Base-by-base conservation (phyloP, 2,113 vertebrate species). In the Ardeotis arabs region DNA sequence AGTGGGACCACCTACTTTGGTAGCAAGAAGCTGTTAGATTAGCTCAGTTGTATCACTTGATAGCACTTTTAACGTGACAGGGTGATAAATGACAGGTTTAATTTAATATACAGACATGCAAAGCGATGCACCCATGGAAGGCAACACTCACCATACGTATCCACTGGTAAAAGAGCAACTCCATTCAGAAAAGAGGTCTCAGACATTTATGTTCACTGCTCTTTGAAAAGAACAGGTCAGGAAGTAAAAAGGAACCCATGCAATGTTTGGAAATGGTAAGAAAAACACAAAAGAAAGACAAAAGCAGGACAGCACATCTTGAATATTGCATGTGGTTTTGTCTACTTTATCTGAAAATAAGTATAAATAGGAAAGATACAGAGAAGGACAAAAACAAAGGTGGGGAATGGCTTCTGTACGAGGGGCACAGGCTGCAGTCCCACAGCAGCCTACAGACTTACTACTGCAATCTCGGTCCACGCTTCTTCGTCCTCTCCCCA, bases 161-260 rank as follows among this genome's bases (percentile, higher is more conserved):
- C 50, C 31, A 55, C 27, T 6, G 6, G 28, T 41, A 87, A 84
- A 84, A 52, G 5, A 77, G 39, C 53, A 69, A 5, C 15, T 91
- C 21, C 16, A 21, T 33, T 70, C 29, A 35, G 47, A 6, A 68
- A 58, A 77, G 63, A 68, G 37, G 52, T 50, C 49, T 84, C 77
- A 68, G 82, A 64, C 17, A 31, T 60, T 59, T 81, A 44, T 47
- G 45, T 56, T 60, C 52, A 52, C 7, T 39, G 63, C 12, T 73
- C 21, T 66, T 74, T 49, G 60, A 50, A 84, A 77, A 69, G 7
- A 84, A 25, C 22, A 55, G 14, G 25, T 53, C 24, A 77, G 60
- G 22, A 59, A 45, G 4, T 53, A 22, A 72, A 66, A 87, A n/a
- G 27, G 24, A 44, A 76, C 15, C 20, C 1, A 2, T 0, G 0